Percentiles rank a stretch among this genome's conserved stretches.
Conservation (phyloP, 2,888 invertebrate genomes). For the Cephus rjabovi region DNA sequence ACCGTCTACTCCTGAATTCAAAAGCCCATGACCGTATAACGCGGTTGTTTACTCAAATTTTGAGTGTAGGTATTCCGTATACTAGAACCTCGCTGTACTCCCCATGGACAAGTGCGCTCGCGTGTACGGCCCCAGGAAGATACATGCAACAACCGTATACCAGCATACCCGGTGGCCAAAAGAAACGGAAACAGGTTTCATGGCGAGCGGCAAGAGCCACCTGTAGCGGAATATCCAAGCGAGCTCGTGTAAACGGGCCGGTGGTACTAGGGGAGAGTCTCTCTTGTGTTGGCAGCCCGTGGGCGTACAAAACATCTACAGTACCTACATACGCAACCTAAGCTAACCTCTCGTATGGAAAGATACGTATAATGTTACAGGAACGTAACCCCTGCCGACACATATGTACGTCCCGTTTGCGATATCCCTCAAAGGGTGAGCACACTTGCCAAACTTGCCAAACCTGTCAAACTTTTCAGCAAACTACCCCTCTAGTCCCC, state of each 20-base stretch:
- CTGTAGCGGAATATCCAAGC: constrained; percentile 44
- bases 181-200: constrained; percentile 36
- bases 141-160: constrained; percentile 15
- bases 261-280: constrained; percentile 44
- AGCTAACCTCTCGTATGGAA: not conserved
- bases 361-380: not conserved
- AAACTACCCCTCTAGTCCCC: not conserved
- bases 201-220: constrained; percentile 36
- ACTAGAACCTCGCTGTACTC: constrained; percentile 9
- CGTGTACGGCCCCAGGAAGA: constrained; percentile 36
- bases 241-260: constrained; percentile 53
- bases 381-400: not conserved
- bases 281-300: constrained; percentile 34
- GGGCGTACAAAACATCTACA: constrained; percentile 21
- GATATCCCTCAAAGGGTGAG: not conserved
- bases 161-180: constrained; percentile 28
- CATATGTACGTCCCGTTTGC: not conserved
- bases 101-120: constrained; percentile 3
- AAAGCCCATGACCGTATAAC: not conserved
- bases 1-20: not conserved
- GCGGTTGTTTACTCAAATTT: constrained; percentile 13
- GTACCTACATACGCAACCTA: not conserved
- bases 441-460: not conserved
- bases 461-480: not conserved
- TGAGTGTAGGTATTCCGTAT: constrained; percentile 16